A percentile compares a stretch with the other conserved stretches of the same genome.
These are phyloP conservation scores for Neoseiulus cucumeris DNA, from an alignment of 1,140 invertebrate genomes.

Conservation along the genomic window DNA sequence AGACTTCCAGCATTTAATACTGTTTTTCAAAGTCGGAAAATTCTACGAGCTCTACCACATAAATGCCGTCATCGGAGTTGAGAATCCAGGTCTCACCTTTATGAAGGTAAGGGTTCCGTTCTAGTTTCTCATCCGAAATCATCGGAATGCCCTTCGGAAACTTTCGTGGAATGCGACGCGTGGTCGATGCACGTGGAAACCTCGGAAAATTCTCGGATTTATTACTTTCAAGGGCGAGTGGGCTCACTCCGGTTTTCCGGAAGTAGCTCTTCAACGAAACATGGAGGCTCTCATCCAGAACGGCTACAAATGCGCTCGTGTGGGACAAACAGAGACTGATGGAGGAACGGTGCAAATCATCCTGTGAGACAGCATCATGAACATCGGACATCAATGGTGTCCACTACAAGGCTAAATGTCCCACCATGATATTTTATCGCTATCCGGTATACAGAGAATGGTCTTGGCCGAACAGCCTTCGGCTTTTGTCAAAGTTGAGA, in stretches of 20 bases:
- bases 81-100: slow-evolving; percentile 67
- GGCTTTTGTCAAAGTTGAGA: no score
- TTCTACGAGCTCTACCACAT: slow-evolving; percentile 98
- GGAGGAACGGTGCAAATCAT: slow-evolving; percentile 48
- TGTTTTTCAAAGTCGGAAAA: slow-evolving; percentile 94
- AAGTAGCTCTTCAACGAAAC: slow-evolving; percentile 74
- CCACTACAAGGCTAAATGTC: no score
- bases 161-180: no score
- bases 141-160: no score
- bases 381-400: no score
- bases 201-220: slow-evolving; percentile 12
- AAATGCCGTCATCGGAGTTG: slow-evolving; percentile 83
- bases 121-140: background rate
- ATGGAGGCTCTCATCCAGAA: slow-evolving; percentile 64
- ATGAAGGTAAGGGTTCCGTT: slow-evolving; percentile 72
- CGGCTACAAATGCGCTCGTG: slow-evolving; percentile 83
- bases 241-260: slow-evolving; percentile 90
- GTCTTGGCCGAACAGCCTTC: no score
- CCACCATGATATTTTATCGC: no score
- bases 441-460: no score
- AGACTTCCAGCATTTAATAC: slow-evolving; percentile 54
- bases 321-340: slow-evolving; percentile 98
- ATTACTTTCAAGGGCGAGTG: slow-evolving; percentile 54
- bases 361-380: no score
- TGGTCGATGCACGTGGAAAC: no score